Conservation (phyloP, 2,113 vertebrate genomes). For the Prietella phreatophila region DNA sequence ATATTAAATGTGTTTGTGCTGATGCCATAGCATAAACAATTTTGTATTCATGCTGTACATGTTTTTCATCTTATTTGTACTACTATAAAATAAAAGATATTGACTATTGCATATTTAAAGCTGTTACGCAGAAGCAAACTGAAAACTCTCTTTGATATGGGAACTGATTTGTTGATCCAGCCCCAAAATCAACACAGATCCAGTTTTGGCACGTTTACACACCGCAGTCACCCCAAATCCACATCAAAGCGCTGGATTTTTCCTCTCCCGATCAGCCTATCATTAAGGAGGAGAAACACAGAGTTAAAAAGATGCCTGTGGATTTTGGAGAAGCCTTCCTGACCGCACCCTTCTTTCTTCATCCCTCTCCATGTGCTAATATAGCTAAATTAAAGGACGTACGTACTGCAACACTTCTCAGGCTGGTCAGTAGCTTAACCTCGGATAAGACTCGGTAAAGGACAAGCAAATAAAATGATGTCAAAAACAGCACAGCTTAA, state of each 20-base stretch:
- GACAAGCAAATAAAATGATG: not conserved
- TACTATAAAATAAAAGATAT: not conserved
- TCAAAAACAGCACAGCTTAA: not conserved
- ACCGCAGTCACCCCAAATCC: constrained; percentile 32
- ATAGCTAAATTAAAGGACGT: constrained; percentile 45
- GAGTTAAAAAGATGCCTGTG: constrained; percentile 52
- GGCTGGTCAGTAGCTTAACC: not conserved
- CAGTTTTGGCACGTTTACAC: constrained; percentile 50
- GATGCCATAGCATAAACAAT: not conserved
- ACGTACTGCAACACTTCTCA: not conserved
- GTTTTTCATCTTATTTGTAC: not conserved
- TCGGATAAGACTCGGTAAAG: constrained; percentile 4
- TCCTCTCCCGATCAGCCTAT: constrained; percentile 60
- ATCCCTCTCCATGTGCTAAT: constrained; percentile 45
- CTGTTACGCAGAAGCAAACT: not conserved
- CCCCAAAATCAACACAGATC: constrained; percentile 26
- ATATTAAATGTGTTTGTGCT: not conserved
- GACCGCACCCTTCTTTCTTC: constrained; percentile 46
- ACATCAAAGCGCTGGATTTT: constrained; percentile 54
- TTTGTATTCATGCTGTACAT: not conserved
- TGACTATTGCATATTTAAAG: not conserved
- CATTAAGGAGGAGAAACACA: constrained; percentile 60
- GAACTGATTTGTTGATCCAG: constrained; percentile 33
- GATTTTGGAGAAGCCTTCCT: constrained; percentile 42
- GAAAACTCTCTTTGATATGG: constrained; percentile 11